Base-by-base conservation (phyloP, 2,113 vertebrate genomes). In the Pholis gunnellus region DNA sequence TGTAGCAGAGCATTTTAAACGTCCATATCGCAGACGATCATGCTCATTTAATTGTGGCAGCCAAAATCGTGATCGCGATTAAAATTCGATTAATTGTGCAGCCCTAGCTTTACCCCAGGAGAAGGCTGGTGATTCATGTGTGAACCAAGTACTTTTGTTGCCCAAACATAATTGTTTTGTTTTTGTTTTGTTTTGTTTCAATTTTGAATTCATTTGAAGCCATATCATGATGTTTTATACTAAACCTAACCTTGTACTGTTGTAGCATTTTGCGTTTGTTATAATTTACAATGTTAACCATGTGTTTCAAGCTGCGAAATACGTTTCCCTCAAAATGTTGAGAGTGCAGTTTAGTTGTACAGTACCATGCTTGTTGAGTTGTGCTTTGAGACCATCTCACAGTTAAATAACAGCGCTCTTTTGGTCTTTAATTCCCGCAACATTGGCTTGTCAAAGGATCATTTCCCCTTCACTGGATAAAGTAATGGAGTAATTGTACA, bases 401-500 rank as follows among this genome's bases (percentile, higher is more conserved):
- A 71, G 34, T 71, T 73, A 44, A 73, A 38, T 48, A 38, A 18
- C 34, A 56, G 4, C 2, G 1, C 20, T 56, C 0, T 25, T 67
- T 81, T 79, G 20, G 36, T 40, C 61, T 78, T 25, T 78, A 85
- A 81, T 85, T 82, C 36, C 66, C 69, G 31, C 48, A 52, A 81
- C 75, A 65, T n/a, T 66, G 52, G 25, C 71, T 78, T 73, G 60
- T 82, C 87, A 84, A 71, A 67, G 56, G 50, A 74, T 80, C 72
- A 86, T 82, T 89, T 83, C 57, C 50, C 52, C 84, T 65, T 79
- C 68, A 78, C 56, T 71, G 75, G 56, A 80, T 83, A 78, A 82
- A 78, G 75, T 86, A 86, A 89, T 86, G 67, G 48, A 77, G 73
- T 87, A 74, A 89, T 54, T 84, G 69, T 80, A 64, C 66, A 73